Conservation (phyloP, 2,888 invertebrate species). For the Sesamia inferens region DNA sequence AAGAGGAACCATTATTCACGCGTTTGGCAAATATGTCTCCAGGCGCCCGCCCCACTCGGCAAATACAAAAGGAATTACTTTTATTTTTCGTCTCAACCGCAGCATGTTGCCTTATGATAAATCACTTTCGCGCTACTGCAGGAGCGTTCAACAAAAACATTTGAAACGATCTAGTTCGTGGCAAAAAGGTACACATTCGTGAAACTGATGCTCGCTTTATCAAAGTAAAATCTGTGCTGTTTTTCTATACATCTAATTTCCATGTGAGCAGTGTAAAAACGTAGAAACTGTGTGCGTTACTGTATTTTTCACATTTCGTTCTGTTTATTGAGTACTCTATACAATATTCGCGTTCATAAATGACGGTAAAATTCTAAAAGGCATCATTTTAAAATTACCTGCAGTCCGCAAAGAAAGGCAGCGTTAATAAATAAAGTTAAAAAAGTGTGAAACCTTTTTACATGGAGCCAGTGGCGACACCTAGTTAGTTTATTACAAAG, state of each 20-base stretch:
- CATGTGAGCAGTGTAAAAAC: conserved; percentile 30
- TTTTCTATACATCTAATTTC: conserved; percentile 48
- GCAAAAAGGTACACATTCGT: conserved; percentile 79
- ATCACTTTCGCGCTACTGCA: conserved; percentile 83
- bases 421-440: conserved; percentile 46
- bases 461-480: conserved; percentile 44
- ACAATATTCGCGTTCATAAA: conserved; percentile 3
- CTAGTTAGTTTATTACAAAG: conserved; percentile 58
- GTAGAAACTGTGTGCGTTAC: background rate
- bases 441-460: conserved; percentile 52
- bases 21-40: conserved; percentile 85
- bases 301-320: conserved; percentile 24
- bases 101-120: conserved; percentile 88
- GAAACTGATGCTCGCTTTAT: conserved; percentile 73
- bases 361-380: conserved; percentile 23
- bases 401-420: conserved; percentile 34
- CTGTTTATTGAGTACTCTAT: conserved; percentile 15
- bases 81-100: conserved; percentile 87
- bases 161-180: conserved; percentile 74
- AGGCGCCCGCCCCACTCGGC: conserved; percentile 74
- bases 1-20: conserved; percentile 81
- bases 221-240: conserved; percentile 61
- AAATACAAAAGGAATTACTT: conserved; percentile 87
- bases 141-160: conserved; percentile 81
- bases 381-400: conserved; percentile 38